phyloP scores from a whole-genome alignment of 2,888 invertebrate genomes.

The Microplitis deprimator region DNA sequence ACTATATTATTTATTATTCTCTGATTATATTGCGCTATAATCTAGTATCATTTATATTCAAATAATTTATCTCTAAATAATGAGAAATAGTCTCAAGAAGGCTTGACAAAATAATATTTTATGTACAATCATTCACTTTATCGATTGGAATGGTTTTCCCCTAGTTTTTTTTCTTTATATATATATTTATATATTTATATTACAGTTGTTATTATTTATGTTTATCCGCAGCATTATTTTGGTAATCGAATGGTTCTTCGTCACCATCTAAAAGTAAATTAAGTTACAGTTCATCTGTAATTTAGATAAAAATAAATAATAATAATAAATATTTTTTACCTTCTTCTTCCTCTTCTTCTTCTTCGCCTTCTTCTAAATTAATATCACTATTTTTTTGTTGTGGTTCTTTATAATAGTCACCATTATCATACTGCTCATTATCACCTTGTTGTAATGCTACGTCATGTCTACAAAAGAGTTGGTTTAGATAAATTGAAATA shows the following conservation, averaged over 20 bases:
- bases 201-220: slow-evolving; percentile 43
- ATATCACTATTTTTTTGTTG: slow-evolving; percentile 63
- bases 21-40: slow-evolving; percentile 3
- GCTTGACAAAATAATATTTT: slow-evolving; percentile 23
- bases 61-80: slow-evolving; percentile 22
- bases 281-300: neutral
- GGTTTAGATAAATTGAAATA: neutral
- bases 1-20: slow-evolving; percentile 20
- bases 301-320: neutral
- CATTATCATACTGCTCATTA: slow-evolving; percentile 64
- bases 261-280: slow-evolving; percentile 59
- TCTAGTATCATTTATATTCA: neutral
- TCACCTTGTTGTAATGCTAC: slow-evolving; percentile 58
- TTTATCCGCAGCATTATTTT: slow-evolving; percentile 48
- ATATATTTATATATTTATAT: slow-evolving; percentile 43
- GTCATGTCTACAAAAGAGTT: slow-evolving; percentile 57
- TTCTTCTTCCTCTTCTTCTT: slow-evolving; percentile 64
- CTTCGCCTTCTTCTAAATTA: slow-evolving; percentile 64
- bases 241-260: slow-evolving; percentile 56
- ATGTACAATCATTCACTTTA: slow-evolving; percentile 23
- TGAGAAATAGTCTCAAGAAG: slow-evolving; percentile 21
- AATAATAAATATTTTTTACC: slow-evolving; percentile 6
- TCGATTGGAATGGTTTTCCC: slow-evolving; percentile 9
- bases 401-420: slow-evolving; percentile 61
- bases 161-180: slow-evolving; percentile 8